phyloP scores from a whole-genome alignment of 2,113 vertebrate genomes.

The Larimichthys crocea region DNA sequence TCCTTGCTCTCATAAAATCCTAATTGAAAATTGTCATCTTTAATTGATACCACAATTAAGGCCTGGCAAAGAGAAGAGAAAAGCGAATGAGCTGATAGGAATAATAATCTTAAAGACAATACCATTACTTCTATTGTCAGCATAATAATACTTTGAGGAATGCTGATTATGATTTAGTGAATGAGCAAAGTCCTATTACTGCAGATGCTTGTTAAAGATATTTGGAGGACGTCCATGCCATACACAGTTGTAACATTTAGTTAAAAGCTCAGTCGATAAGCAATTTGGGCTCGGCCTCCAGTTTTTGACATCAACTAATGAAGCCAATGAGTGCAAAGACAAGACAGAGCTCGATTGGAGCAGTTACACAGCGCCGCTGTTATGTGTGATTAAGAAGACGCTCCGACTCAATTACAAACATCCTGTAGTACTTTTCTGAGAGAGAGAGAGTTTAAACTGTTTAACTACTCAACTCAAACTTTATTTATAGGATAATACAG shows the following conservation, averaged over 20 bases:
- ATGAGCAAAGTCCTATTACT: slow-evolving; percentile 45
- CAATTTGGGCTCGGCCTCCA: slow-evolving; percentile 66
- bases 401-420: slow-evolving; percentile 57
- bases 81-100: slow-evolving; percentile 50
- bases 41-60: slow-evolving; percentile 67
- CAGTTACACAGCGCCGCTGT: slow-evolving; percentile 28
- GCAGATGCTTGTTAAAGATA: slow-evolving; percentile 64
- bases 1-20: slow-evolving; percentile 52
- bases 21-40: slow-evolving; percentile 64
- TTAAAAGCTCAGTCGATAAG: slow-evolving; percentile 78
- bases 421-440: slow-evolving; percentile 27
- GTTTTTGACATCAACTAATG: slow-evolving; percentile 73
- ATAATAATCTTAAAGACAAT: slow-evolving; percentile 58
- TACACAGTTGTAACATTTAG: slow-evolving; percentile 67
- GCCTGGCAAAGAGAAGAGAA: slow-evolving; percentile 31
- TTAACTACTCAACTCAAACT: not conserved
- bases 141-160: slow-evolving; percentile 52
- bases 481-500: too few species aligned
- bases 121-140: slow-evolving; percentile 63
- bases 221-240: slow-evolving; percentile 66
- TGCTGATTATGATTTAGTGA: slow-evolving; percentile 59
- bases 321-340: slow-evolving; percentile 67
- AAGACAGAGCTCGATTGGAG: slow-evolving; percentile 50
- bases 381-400: slow-evolving; percentile 62
- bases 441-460: not conserved